Percentiles rank a stretch among this genome's conserved stretches.
These are phyloP conservation scores for Parauchenoglanis ngamensis DNA, from an alignment of 2,797 vertebrate species.

Conservation along the genomic window DNA sequence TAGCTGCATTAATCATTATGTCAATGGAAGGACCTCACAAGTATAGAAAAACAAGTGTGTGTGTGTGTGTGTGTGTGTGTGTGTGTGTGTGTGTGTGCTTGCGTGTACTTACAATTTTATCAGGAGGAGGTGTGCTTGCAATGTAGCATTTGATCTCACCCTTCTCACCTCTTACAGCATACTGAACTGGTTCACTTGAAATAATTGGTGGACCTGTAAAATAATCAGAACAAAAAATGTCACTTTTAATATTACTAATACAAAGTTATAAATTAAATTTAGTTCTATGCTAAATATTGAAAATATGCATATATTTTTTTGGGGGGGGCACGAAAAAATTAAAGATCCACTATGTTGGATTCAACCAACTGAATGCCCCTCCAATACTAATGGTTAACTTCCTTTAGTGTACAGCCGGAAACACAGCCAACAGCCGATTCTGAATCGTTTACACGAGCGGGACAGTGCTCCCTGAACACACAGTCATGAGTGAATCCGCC, in stretches of 20 bases:
- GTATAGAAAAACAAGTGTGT: neutral
- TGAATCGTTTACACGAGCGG: too few species aligned
- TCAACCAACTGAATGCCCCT: too few species aligned
- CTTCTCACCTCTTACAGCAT: conserved; percentile 83
- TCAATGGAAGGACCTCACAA: too few species aligned
- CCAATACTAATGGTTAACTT: too few species aligned
- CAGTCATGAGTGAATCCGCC: too few species aligned
- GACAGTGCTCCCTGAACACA: too few species aligned
- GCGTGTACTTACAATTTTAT: conserved; percentile 88
- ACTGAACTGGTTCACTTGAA: conserved; percentile 89
- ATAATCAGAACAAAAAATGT: neutral
- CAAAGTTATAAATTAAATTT: neutral
- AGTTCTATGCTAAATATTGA: neutral
- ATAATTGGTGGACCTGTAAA: conserved; percentile 88
- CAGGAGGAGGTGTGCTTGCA: conserved; percentile 90
- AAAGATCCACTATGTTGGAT: too few species aligned
- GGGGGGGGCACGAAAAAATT: neutral
- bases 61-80: conserved; percentile 6
- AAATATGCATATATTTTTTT: neutral
- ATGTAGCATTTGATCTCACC: conserved; percentile 95
- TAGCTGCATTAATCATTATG: too few species aligned
- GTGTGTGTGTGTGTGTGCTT: conserved; percentile 10
- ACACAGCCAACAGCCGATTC: too few species aligned
- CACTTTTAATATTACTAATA: neutral
- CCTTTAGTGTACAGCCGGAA: too few species aligned